These are phyloP conservation scores for Eumeta japonica DNA, from an alignment of 1,140 invertebrate genomes.

Conservation along the genomic window DNA sequence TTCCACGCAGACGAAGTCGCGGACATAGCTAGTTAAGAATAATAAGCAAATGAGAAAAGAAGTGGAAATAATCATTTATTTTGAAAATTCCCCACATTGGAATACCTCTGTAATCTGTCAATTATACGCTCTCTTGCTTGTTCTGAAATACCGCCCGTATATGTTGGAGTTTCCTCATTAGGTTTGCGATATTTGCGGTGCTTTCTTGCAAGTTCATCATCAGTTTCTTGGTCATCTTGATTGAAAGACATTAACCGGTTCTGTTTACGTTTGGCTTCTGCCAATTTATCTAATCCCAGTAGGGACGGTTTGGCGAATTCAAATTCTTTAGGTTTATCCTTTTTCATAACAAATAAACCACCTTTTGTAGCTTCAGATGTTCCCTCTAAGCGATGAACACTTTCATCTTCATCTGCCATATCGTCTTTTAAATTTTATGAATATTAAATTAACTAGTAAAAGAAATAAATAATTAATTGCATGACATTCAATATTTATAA, in stretches of 20 bases:
- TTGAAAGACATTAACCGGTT: constrained; percentile 66
- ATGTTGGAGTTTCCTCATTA: constrained; percentile 86
- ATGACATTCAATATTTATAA: too few species aligned
- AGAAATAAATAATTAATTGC: too few species aligned
- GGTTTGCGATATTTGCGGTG: constrained; percentile 73
- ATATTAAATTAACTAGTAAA: too few species aligned
- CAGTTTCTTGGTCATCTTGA: constrained; percentile 61
- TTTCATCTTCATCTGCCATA: constrained; percentile 54
- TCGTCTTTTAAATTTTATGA: too few species aligned
- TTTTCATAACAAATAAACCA: constrained; percentile 83
- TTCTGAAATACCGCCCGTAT: constrained; percentile 86
- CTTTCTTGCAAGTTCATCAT: constrained; percentile 38
- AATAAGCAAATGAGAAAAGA: too few species aligned
- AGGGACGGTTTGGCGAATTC: constrained; percentile 80
- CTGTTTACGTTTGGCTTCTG: constrained; percentile 70
- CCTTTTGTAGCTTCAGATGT: constrained; percentile 69
- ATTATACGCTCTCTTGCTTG: constrained; percentile 73
- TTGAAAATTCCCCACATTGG: background rate
- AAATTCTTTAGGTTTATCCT: constrained; percentile 64
- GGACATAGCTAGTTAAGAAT: too few species aligned
- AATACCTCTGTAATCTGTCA: constrained; percentile 63
- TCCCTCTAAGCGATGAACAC: constrained; percentile 81
- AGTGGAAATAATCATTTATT: background rate
- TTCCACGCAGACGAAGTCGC: too few species aligned
- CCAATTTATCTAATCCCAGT: constrained; percentile 85